Base-by-base conservation (phyloP, 1,140 invertebrate species). In the Riptortus pedestris region DNA sequence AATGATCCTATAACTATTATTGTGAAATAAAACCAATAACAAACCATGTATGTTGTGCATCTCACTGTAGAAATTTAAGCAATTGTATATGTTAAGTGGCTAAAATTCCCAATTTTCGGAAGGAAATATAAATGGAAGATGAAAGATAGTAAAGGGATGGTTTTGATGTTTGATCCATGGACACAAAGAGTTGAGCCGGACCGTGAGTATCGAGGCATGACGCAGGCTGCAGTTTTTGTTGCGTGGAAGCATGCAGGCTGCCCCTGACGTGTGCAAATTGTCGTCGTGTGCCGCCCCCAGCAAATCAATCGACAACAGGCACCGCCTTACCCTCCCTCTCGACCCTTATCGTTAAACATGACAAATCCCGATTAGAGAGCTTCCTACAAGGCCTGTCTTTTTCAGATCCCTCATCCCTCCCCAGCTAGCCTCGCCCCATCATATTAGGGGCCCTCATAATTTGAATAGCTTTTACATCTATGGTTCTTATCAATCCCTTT, bases 231-330 rank as follows among this genome's bases (percentile, higher is more conserved):
- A 26, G 28, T 43, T 63, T 18, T 58, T 64, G 27, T 51, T 58
- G 63, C 33, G 27, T 33, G 27, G 38, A 29, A 18, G 18, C 48
- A 29, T 45, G 63, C 51, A 20, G 43, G 60, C 52, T 60, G 57
- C 52, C 20, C n/a, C 18, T 60, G 60, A 62, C 64, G 48, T 62
- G 52, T 60, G 47, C 48, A 57, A 52, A 60, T 57, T 62, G 60
- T 58, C 59, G 27, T 47, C 29, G 14, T 55, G 47, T 20, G 11
- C 28, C 27, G 12, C 43, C 58, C 18, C 9, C 33, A 33, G 18
- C 52, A 31, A 29, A 60, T 57, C 59, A 62, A 62, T 60, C 60
- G 45, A 31, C 43, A 48, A 52, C 59, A 55, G 51, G 27, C 58
- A 26, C 28, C 38, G 27, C 43, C 47, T 20, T n/a, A 31, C 63